Conservation (phyloP, 2,888 invertebrate species). For the Aspidapion aeneum region DNA sequence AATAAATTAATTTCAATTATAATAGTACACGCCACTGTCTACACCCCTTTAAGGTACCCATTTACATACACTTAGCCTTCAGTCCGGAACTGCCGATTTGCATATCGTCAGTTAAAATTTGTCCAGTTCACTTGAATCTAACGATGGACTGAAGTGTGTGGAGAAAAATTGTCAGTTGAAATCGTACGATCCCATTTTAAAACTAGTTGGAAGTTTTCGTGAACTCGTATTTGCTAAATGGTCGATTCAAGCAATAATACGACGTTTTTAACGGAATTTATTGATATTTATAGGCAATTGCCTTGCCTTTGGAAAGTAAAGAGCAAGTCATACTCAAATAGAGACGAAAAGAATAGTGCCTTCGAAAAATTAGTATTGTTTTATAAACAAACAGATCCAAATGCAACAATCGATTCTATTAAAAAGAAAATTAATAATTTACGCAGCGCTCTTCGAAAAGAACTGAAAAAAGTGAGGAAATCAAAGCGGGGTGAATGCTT, state of each 20-base stretch:
- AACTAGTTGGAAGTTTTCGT: conserved; percentile 9
- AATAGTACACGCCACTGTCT: too few species aligned
- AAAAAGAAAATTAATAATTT: conserved; percentile 16
- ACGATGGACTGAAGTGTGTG: too few species aligned
- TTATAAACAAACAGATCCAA: conserved; percentile 11
- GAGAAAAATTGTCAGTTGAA: too few species aligned
- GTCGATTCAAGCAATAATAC: conserved; percentile 11
- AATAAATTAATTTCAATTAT: too few species aligned
- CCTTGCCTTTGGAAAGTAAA: conserved; percentile 1
- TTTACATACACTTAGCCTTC: too few species aligned
- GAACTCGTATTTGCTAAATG: too few species aligned
- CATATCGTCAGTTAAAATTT: too few species aligned
- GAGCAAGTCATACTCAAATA: conserved; percentile 10
- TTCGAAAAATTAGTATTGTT: conserved; percentile 12
- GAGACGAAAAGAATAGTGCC: conserved; percentile 9
- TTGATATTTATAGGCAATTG: conserved; percentile 10
- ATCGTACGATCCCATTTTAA: too few species aligned
- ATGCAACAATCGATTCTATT: conserved; percentile 10
- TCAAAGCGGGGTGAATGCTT: conserved; percentile 1
- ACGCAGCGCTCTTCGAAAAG: conserved; percentile 13
- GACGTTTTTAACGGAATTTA: background rate
- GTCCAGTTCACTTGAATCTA: too few species aligned
- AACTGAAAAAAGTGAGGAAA: conserved; percentile 1
- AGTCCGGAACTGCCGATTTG: too few species aligned
- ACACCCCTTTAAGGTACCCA: too few species aligned